Evolutionary conservation across 2,797 vertebrate species (phyloP).

Genomic region (Gephyroberyx darwinii): DNA sequence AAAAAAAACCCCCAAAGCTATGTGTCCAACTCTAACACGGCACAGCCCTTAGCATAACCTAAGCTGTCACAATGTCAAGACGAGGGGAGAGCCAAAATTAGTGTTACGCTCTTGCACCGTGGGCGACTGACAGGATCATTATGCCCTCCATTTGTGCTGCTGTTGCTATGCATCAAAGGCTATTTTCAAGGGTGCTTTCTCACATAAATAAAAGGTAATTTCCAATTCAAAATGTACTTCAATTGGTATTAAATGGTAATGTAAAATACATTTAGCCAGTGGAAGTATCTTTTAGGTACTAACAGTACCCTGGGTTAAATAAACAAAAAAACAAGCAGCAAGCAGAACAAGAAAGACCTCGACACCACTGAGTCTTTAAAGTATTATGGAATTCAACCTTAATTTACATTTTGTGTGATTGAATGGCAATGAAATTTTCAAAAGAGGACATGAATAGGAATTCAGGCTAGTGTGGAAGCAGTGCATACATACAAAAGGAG

Average conservation of each 20-base stretch:
- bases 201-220: no score
- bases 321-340: no score
- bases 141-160: not conserved
- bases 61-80: not conserved
- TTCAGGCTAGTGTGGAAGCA: no score
- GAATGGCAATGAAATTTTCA: not conserved
- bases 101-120: not conserved
- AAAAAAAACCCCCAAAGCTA: not conserved
- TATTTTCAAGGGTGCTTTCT: not conserved
- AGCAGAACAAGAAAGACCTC: no score
- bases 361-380: not conserved
- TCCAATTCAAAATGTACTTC: no score
- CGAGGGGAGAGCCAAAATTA: not conserved
- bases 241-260: no score
- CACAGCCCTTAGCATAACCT: not conserved
- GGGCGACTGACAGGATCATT: not conserved
- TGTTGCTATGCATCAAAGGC: not conserved
- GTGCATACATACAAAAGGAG: no score
- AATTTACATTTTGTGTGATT: not conserved
- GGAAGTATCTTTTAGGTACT: no score
- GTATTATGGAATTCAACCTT: not conserved
- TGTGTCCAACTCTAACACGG: constrained; percentile 10
- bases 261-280: no score
- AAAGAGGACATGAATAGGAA: not conserved
- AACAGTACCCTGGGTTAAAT: no score